Conservation (phyloP, 2,888 invertebrate genomes). For the Phaonia tiefii region DNA sequence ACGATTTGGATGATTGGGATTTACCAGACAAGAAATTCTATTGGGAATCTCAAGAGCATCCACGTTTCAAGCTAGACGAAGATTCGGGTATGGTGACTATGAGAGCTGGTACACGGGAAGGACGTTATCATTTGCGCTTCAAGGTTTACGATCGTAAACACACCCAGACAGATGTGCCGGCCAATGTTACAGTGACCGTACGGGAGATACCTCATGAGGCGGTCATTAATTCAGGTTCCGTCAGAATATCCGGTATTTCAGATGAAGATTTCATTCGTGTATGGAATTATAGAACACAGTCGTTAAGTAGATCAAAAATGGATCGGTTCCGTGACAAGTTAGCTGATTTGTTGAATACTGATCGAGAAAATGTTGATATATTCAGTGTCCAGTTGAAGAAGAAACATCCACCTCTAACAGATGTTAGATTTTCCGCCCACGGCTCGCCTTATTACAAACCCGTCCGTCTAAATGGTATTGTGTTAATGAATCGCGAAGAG, state of each 20-base stretch:
- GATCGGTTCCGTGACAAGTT: constrained; percentile 94
- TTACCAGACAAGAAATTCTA: constrained; percentile 98
- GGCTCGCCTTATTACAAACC: constrained; percentile 98
- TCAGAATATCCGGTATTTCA: constrained; percentile 94
- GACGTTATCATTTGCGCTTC: constrained; percentile 89
- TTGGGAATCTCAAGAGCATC: constrained; percentile 93
- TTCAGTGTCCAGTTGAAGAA: constrained; percentile 96
- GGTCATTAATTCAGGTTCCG: constrained; percentile 96
- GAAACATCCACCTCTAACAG: constrained; percentile 93
- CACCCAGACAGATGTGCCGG: constrained; percentile 96
- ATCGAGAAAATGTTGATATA: constrained; percentile 94
- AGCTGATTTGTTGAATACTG: constrained; percentile 91
- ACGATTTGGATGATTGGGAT: constrained; percentile 99
- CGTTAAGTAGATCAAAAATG: constrained; percentile 91
- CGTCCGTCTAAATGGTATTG: constrained; percentile 95
- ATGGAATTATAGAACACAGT: constrained; percentile 94
- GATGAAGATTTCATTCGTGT: constrained; percentile 98
- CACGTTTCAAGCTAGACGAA: constrained; percentile 92
- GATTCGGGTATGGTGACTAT: constrained; percentile 97
- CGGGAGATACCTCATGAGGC: constrained; percentile 97
- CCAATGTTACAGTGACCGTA: constrained; percentile 97
- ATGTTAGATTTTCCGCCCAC: constrained; percentile 96
- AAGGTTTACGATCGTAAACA: constrained; percentile 97
- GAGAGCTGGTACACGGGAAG: constrained; percentile 94
- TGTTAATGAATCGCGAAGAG: constrained; percentile 95